Base-by-base conservation (phyloP, 2,797 vertebrate genomes). In the Hydrophis major region DNA sequence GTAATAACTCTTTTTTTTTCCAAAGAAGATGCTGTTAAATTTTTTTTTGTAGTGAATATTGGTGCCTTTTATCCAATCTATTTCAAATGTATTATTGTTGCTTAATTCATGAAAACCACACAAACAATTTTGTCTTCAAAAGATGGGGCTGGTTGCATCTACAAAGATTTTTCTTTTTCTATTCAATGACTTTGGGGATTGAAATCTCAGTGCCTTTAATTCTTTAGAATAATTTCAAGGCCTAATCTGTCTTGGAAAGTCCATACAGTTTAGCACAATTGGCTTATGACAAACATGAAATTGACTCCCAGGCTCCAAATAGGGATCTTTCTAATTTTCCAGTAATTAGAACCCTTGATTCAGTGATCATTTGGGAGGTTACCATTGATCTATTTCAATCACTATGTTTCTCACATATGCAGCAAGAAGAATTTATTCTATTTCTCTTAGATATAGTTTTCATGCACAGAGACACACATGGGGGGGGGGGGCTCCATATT, bases 391-490 rank as follows among this genome's bases (percentile, higher is more conserved):
- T 93, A 90, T 86, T 60, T 63, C 60, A 0, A 0, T 86, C 87
- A 94, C 47, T 89, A 92, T 92, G 93, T 66, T 53, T 78, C 93
- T 91, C 61, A 59, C 56, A 57, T 93, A 92, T 96, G 87, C 87
- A 89, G 95, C 88, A 66, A 66, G 83, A 55, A 86, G 27, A 88
- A 86, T 90, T n/a, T 94, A 83, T 93, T 95, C 94, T 89, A 66
- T 87, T 94, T 96, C 91, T 91, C 95, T 63, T 3, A 87, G 16
- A 74, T 56, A 87, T 91, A 59, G 32, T n/a, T 28, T 88, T 94
- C 94, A 89, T 90, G n/a, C 61, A 93, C 89, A 95, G 22, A 69
- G 2, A 61, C 60, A 61, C 25, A 27, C 25, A 61, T 2, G 11
- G 25, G 14, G 25, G 10, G 60, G 13, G 60, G 3, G 0, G 10